Conservation (phyloP, 2,888 invertebrate species). For the Dorcus hopei region DNA sequence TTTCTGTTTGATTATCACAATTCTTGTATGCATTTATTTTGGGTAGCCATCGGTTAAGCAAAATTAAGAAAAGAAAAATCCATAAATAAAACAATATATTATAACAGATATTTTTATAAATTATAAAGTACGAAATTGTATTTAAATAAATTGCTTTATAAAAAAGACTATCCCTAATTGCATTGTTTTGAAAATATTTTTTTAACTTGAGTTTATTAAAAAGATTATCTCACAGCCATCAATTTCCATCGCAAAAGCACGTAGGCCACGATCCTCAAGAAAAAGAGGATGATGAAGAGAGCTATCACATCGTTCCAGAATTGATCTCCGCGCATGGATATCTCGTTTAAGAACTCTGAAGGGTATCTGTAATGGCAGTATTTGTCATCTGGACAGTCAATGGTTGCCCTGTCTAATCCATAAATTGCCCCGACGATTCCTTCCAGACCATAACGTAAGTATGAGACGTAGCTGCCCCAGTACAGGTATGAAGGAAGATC, state of each 20-base stretch:
- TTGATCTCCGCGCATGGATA: constrained; percentile 76
- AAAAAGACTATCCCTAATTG: not conserved
- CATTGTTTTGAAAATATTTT: not conserved
- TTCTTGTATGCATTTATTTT: too few relatives aligned
- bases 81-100: too few relatives aligned
- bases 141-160: too few relatives aligned
- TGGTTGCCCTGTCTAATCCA: constrained; percentile 67
- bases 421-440: constrained; percentile 83
- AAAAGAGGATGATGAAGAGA: constrained; percentile 63
- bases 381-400: constrained; percentile 70
- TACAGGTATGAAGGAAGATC: constrained; percentile 82
- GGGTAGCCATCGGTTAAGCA: too few relatives aligned
- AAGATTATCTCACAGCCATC: constrained; percentile 59
- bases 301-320: constrained; percentile 82
- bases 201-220: not conserved
- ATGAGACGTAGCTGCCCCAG: constrained; percentile 92
- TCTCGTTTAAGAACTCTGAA: constrained; percentile 73
- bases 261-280: constrained; percentile 66
- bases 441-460: constrained; percentile 86
- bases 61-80: too few relatives aligned
- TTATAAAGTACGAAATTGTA: too few relatives aligned
- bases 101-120: too few relatives aligned
- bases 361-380: constrained; percentile 87
- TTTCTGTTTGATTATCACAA: too few relatives aligned
- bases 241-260: constrained; percentile 76